A percentile compares a stretch with the other conserved stretches of the same genome.
Evolutionary conservation across 2,797 vertebrate species (phyloP).

Genomic region (Neomorphus geoffroyi): DNA sequence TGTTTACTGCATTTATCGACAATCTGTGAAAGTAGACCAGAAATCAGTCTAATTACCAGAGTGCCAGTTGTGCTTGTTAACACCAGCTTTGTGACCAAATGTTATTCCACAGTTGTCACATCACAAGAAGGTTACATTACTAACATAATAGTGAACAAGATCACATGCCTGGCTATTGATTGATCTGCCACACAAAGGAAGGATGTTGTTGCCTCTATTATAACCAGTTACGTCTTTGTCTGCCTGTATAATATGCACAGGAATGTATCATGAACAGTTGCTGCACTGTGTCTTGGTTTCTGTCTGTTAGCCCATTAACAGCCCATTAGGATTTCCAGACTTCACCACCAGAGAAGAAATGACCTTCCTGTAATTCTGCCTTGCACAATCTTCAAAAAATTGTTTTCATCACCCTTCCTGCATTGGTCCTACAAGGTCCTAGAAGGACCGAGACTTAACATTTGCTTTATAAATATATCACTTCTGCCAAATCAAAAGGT

Average conservation of each 20-base stretch:
- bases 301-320: conserved; percentile 59
- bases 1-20: conserved; percentile 81
- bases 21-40: conserved; percentile 81
- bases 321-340: conserved; percentile 55
- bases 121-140: conserved; percentile 80
- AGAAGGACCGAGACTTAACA: neutral
- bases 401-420: conserved; percentile 28
- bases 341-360: conserved; percentile 32
- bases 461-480: conserved; percentile 57
- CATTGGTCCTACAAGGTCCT: conserved; percentile 12
- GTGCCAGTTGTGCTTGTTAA: conserved; percentile 82
- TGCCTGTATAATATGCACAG: conserved; percentile 52
- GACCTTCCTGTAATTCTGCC: conserved; percentile 46
- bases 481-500: conserved; percentile 64
- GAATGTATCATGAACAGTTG: conserved; percentile 45
- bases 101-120: conserved; percentile 82
- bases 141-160: conserved; percentile 81
- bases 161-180: conserved; percentile 79
- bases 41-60: conserved; percentile 82
- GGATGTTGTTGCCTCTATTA: conserved; percentile 76
- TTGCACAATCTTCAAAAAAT: conserved; percentile 48
- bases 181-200: conserved; percentile 81
- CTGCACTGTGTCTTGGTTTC: conserved; percentile 20
- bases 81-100: conserved; percentile 82
- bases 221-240: conserved; percentile 69